Evolutionary conservation across 2,888 invertebrate species (phyloP).

Genomic region (Monopis laevigella): DNA sequence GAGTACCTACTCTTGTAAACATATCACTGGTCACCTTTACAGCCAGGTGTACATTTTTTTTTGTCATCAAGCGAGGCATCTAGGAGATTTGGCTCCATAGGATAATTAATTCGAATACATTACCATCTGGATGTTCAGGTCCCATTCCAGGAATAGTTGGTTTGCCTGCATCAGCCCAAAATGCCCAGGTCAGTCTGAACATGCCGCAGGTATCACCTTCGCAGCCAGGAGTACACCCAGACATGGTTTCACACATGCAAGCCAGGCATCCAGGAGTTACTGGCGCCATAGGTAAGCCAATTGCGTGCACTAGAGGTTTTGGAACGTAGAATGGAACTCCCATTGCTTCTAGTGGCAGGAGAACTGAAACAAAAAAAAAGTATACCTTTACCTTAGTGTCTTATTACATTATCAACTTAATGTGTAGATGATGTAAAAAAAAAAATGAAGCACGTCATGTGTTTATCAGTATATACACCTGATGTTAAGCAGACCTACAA

Average conservation of each 20-base stretch:
- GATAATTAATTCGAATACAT: no score
- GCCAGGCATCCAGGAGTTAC: background rate
- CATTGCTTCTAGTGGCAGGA: background rate
- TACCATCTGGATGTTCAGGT: conserved; percentile 2
- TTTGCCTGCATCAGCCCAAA: conserved; percentile 7
- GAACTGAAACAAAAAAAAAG: background rate
- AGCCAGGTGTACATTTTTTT: no score
- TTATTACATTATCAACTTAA: no score
- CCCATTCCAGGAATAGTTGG: conserved; percentile 1
- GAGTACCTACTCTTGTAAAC: no score
- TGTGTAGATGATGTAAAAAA: no score
- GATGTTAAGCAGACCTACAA: no score
- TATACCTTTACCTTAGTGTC: no score
- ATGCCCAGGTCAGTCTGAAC: conserved; percentile 6
- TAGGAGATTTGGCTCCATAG: no score
- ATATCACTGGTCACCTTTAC: no score
- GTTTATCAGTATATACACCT: no score
- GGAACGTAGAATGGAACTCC: background rate
- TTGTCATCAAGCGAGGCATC: no score
- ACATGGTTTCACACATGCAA: conserved; percentile 4
- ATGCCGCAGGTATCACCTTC: conserved; percentile 1
- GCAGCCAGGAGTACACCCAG: conserved; percentile 3
- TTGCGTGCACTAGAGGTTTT: background rate
- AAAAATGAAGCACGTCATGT: no score
- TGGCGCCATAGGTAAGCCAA: background rate